Conservation (phyloP, 1,140 invertebrate species). For the Danaus plexippus region DNA sequence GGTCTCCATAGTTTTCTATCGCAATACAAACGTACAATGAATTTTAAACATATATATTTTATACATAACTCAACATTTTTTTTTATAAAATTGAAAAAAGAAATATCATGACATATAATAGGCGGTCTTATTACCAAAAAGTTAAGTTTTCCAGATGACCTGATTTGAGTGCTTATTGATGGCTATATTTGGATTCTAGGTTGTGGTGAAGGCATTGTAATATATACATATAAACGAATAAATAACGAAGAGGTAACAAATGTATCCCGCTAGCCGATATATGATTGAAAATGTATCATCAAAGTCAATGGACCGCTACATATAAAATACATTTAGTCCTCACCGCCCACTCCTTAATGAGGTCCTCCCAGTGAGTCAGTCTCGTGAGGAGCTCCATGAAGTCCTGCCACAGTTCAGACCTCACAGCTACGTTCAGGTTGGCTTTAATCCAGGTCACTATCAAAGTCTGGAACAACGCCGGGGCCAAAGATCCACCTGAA, state of each 20-base stretch:
- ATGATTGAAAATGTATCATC: too few relatives aligned
- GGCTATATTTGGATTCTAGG: too few relatives aligned
- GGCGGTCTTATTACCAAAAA: too few relatives aligned
- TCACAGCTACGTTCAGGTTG: conserved; percentile 93
- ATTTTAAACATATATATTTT: too few relatives aligned
- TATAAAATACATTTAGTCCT: conserved; percentile 36
- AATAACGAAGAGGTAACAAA: neutral
- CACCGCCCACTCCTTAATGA: conserved; percentile 96
- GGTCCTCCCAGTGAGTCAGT: conserved; percentile 94
- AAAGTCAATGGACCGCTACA: too few relatives aligned
- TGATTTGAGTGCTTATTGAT: too few relatives aligned
- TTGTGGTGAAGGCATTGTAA: too few relatives aligned
- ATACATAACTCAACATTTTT: too few relatives aligned
- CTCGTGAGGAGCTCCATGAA: conserved; percentile 91
- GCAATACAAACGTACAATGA: conserved; percentile 15
- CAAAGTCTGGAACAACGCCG: conserved; percentile 94
- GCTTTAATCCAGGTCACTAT: conserved; percentile 99
- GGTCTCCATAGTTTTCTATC: conserved; percentile 96
- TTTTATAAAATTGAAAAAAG: neutral
- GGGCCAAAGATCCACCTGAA: conserved; percentile 79
- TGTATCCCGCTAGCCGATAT: neutral
- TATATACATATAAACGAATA: neutral
- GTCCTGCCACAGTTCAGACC: conserved; percentile 93
- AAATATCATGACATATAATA: neutral
- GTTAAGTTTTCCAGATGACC: too few relatives aligned